Percentiles rank a stretch among this genome's conserved stretches.
Conservation (phyloP, 2,113 vertebrate species). For the Podarcis muralis region DNA sequence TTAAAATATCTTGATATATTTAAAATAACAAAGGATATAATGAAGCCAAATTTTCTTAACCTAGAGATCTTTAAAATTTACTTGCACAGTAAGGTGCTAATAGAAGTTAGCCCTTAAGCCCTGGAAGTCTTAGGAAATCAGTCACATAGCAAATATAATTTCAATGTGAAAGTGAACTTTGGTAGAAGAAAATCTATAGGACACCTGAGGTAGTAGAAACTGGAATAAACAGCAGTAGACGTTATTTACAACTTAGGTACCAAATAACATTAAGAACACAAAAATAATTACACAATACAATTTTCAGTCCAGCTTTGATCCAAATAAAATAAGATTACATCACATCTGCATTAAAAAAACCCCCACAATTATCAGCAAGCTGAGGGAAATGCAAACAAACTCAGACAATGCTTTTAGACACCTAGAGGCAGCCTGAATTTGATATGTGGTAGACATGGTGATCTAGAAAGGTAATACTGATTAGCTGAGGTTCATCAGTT, state of each 20-base stretch:
- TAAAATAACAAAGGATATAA: slow-evolving; percentile 91
- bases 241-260: slow-evolving; percentile 89
- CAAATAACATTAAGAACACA: slow-evolving; percentile 90
- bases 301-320: slow-evolving; percentile 93
- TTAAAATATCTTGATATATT: slow-evolving; percentile 92
- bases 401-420: slow-evolving; percentile 76
- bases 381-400: slow-evolving; percentile 77
- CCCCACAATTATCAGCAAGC: slow-evolving; percentile 84
- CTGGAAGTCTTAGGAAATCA: slow-evolving; percentile 89
- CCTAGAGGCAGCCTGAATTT: slow-evolving; percentile 77
- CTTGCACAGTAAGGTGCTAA: slow-evolving; percentile 92
- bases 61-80: slow-evolving; percentile 88
- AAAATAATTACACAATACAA: slow-evolving; percentile 87
- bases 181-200: slow-evolving; percentile 94
- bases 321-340: slow-evolving; percentile 88
- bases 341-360: slow-evolving; percentile 82
- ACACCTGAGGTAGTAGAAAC: slow-evolving; percentile 96
- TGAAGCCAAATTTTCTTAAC: slow-evolving; percentile 90
- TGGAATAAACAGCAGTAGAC: slow-evolving; percentile 93
- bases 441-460: slow-evolving; percentile 81
- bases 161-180: slow-evolving; percentile 92
- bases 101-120: slow-evolving; percentile 91
- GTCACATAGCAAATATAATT: slow-evolving; percentile 86
- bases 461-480: slow-evolving; percentile 89
- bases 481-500: slow-evolving; percentile 87